phyloP scores from a whole-genome alignment of 2,113 vertebrate genomes.

The Engraulis encrasicolus region DNA sequence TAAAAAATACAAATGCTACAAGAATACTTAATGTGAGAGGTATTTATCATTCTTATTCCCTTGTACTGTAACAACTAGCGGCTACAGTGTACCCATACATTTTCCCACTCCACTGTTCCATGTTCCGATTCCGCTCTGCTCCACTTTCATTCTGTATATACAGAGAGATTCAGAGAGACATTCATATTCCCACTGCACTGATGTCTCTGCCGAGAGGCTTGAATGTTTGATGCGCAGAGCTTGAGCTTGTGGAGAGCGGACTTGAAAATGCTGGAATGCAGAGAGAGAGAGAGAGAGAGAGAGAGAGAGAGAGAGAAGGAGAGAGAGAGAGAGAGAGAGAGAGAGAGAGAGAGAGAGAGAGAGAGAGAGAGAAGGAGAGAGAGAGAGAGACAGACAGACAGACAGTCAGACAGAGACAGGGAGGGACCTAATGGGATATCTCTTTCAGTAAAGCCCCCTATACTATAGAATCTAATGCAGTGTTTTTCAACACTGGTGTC shows the following conservation, averaged over 20 bases:
- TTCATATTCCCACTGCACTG: slow-evolving; percentile 36
- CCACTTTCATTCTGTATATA: background rate
- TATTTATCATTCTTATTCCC: background rate
- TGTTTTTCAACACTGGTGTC: too few species aligned
- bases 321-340: slow-evolving; percentile 39
- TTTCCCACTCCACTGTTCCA: background rate
- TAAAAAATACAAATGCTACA: background rate
- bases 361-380: slow-evolving; percentile 42
- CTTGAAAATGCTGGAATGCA: slow-evolving; percentile 37
- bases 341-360: slow-evolving; percentile 35
- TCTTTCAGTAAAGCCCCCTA: slow-evolving; percentile 13
- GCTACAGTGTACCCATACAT: background rate
- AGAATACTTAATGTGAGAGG: background rate
- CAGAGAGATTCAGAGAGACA: background rate
- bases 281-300: slow-evolving; percentile 40
- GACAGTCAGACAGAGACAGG: slow-evolving; percentile 40
- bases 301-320: slow-evolving; percentile 39
- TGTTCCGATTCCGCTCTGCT: background rate
- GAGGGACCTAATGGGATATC: slow-evolving; percentile 44
- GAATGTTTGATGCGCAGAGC: background rate
- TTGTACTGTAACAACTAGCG: background rate
- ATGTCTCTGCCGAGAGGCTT: background rate
- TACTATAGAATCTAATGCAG: too few species aligned
- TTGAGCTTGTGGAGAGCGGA: slow-evolving; percentile 25
- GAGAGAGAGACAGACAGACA: slow-evolving; percentile 35